Evolutionary conservation across 2,113 vertebrate species (phyloP), one percentile per base, ranked within the genome.

Genomic region (Cavia aperea): DNA sequence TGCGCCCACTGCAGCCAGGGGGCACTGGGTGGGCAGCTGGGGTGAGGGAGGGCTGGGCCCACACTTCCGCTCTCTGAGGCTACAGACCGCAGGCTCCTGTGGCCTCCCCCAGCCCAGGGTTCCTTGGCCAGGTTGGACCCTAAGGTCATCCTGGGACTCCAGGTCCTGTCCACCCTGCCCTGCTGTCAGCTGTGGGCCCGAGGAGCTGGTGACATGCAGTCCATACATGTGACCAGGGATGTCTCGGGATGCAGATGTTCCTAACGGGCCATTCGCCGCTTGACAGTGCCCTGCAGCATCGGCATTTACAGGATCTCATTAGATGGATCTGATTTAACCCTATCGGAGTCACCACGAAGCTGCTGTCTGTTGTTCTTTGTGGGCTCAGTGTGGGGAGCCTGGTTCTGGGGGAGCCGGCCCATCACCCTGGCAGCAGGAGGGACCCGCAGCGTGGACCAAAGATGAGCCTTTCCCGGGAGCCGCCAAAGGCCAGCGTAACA

Each of bases 161-260:
- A 36, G 31, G 70, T 0, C 11, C 63, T 12, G 4, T 68, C 70
- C 49, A 5, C 36, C 51, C n/a, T 23, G 77, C 31, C 89, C 56
- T 56, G 31, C 70, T 43, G 65, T n/a, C 90, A 7, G 2, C 70
- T 0, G 7, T 0, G 9, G 46, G 95, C 81, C 5, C 13, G 36
- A 72, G 81, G 70, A 81, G 66, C 7, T 33, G 56, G 84, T 65
- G 54, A 70, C 83, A 78, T 1, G 49, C 0, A 3, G 81, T 43
- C 24, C 2, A 0, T 70, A 75, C 1, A 9, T 79, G 90, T 88
- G 43, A n/a, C 39, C 73, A 51, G 36, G 43, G 56, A 63, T 2
- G 33, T 87, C 91, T 94, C 39, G 56, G 92, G 89, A 62, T 78
- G 77, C 96, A 96, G 93, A 89, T 92, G 89, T 95, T 96, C 89